Base-by-base conservation (phyloP, 23 tunicate species). In the Corella eumyota region DNA sequence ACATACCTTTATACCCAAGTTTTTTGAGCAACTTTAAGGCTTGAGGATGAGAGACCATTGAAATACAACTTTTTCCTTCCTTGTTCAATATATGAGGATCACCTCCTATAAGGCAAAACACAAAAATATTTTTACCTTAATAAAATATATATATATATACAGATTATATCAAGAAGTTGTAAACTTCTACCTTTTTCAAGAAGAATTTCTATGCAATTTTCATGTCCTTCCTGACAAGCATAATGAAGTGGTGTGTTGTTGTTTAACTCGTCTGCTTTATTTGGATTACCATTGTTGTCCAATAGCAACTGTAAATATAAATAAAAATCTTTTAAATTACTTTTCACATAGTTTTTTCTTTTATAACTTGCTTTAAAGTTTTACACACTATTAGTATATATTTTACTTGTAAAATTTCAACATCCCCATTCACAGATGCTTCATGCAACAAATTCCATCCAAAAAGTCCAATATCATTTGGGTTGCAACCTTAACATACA, bases 391-490 rank as follows among this genome's bases (percentile, higher is more conserved):
- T n/a, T n/a, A n/a, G n/a, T n/a, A n/a, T n/a, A n/a, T 49, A 66
- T 27, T 1, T 62, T 49, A 80, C 81, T 48, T 74, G 49, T 53
- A 84, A 35, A 30, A 84, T 74, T 26, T 75, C 78, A 23, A 63
- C 13, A 62, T 84, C 68, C 19, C 94, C 94, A 62, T 84, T 75
- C 22, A 34, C 40, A 20, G 83, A 60, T 6, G 94, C 94, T 62
- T 84, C 94, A 68, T 84, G 94, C 28, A 75, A 49, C 1, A 83
- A 51, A 55, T 58, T 84, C 94, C 94, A 84, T 57, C 69, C 78
- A 52, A 69, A 84, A 45, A 84, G 64, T 4, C 94, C 94, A 47
- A 84, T 75, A 17, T 52, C 53, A 46, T 84, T 54, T 32, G 94
- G 94, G 52, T 84, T 28, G 44, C 44, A 67, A 34, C 94, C 94